Evolutionary conservation across 2,888 invertebrate species (phyloP).

Genomic region (Lamproptera curius): DNA sequence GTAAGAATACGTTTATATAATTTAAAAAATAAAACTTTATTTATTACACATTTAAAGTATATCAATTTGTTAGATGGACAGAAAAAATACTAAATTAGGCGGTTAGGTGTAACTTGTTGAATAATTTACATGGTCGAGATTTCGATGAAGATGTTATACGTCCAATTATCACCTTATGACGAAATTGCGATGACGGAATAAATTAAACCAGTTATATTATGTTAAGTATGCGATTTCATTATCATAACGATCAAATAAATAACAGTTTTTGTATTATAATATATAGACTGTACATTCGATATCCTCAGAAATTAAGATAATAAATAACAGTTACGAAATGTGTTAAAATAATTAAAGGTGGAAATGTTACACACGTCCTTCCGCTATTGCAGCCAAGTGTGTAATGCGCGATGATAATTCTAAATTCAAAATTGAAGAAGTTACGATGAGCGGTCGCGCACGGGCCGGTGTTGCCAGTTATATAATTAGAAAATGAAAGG

Average conservation of each 20-base stretch:
- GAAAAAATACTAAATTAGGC: too few species aligned
- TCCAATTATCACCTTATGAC: not conserved
- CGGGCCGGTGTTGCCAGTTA: conserved; percentile 72
- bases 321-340: conserved; percentile 33
- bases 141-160: not conserved
- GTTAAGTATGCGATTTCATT: not conserved
- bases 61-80: too few species aligned
- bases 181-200: not conserved
- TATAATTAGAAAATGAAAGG: conserved; percentile 77
- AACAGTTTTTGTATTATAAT: not conserved
- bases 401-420: conserved; percentile 57
- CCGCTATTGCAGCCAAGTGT: conserved; percentile 37
- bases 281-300: not conserved
- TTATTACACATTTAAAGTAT: too few species aligned
- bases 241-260: too few species aligned
- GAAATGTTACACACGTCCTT: conserved; percentile 49
- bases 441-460: conserved; percentile 60
- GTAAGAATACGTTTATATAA: too few species aligned
- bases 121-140: not conserved
- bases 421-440: conserved; percentile 66
- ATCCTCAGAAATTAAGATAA: conserved; percentile 20
- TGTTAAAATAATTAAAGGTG: conserved; percentile 40
- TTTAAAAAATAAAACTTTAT: too few species aligned
- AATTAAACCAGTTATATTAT: not conserved
- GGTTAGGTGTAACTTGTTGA: too few species aligned